Evolutionary conservation across 2,113 vertebrate genomes (phyloP).

Genomic region (Hymenochirus boettgeri): DNA sequence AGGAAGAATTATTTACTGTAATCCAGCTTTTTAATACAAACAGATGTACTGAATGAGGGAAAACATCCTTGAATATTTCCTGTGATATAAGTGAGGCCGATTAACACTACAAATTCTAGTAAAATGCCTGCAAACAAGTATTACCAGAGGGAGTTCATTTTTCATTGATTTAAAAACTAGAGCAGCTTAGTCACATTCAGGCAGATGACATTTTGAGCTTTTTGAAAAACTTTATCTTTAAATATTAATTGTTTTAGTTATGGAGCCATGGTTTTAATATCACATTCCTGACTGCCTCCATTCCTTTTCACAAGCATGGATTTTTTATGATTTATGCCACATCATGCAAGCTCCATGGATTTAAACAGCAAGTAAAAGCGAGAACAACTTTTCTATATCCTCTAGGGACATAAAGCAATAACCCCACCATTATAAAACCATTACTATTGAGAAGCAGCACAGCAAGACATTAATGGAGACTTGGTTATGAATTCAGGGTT

Average conservation of each 20-base stretch:
- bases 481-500: not conserved
- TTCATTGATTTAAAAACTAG: not conserved
- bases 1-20: not conserved
- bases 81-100: not conserved
- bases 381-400: not conserved
- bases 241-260: not conserved
- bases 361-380: slow-evolving; percentile 16
- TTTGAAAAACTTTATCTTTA: not conserved
- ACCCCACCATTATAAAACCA: slow-evolving; percentile 21
- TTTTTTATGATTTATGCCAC: not conserved
- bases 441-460: rapidly evolving
- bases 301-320: not conserved
- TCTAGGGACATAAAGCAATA: not conserved
- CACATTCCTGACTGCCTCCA: not conserved
- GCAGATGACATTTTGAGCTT: not conserved
- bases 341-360: slow-evolving; percentile 8
- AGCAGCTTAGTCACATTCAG: not conserved
- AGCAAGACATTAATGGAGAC: not conserved
- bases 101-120: slow-evolving; percentile 2
- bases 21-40: not conserved
- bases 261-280: not conserved
- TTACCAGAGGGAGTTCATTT: not conserved
- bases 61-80: slow-evolving; percentile 3
- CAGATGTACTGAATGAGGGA: not conserved
- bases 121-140: not conserved